Conservation (phyloP, 2,797 vertebrate species). For the Girardinus metallicus region DNA sequence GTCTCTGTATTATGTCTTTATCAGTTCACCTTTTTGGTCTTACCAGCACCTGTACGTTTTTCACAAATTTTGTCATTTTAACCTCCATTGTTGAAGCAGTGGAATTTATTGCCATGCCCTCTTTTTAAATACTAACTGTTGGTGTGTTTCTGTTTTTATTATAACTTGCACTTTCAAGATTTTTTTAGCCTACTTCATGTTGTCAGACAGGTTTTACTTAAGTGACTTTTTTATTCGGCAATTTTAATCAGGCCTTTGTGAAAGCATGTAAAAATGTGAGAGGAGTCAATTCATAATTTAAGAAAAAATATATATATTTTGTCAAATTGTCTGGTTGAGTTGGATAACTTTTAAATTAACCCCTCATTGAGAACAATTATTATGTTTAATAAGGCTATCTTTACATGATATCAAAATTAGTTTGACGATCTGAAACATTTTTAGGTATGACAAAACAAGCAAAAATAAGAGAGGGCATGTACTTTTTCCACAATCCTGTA, state of each 20-base stretch:
- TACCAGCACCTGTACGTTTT: too few species aligned
- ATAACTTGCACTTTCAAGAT: not conserved
- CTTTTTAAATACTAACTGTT: not conserved
- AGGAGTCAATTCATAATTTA: not conserved
- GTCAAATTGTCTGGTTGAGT: not conserved
- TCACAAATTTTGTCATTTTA: too few species aligned
- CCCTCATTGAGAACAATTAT: not conserved
- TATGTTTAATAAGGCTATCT: not conserved
- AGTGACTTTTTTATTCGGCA: not conserved
- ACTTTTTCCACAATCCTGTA: not conserved
- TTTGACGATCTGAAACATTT: not conserved
- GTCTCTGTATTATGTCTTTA: too few species aligned
- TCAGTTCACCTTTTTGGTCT: not conserved
- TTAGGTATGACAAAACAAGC: not conserved
- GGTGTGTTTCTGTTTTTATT: not conserved
- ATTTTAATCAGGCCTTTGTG: not conserved
- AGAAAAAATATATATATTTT: not conserved
- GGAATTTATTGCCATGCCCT: too few species aligned
- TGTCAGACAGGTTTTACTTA: not conserved
- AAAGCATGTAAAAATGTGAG: not conserved
- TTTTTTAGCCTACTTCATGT: not conserved
- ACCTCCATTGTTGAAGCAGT: not conserved
- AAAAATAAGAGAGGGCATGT: not conserved
- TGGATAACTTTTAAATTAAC: not conserved
- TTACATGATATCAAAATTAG: not conserved